Evolutionary conservation across 2,113 vertebrate species (phyloP).

Genomic region (Pandion haliaetus): DNA sequence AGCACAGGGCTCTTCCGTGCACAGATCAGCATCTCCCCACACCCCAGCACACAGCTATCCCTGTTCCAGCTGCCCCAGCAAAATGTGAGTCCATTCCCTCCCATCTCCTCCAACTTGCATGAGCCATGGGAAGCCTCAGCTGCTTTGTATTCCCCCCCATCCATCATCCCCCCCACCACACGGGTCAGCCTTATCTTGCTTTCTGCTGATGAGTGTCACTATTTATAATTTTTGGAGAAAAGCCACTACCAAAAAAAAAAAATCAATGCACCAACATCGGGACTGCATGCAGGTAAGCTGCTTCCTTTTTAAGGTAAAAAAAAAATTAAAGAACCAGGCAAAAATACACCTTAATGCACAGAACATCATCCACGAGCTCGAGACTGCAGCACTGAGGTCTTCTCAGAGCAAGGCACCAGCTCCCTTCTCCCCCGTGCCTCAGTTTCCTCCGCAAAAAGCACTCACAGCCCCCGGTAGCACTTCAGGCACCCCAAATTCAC

Average conservation of each 20-base stretch:
- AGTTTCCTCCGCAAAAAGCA: neutral
- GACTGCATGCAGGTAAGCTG: neutral
- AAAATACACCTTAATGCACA: neutral
- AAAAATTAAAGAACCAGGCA: neutral
- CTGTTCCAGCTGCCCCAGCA: neutral
- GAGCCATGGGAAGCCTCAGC: neutral
- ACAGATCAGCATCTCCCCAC: neutral
- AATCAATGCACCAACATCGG: neutral
- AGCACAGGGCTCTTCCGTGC: neutral
- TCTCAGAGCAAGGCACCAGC: neutral
- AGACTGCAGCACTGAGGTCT: neutral
- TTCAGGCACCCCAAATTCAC: neutral
- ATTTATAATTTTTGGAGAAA: neutral
- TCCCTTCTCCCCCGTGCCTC: neutral
- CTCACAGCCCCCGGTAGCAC: neutral
- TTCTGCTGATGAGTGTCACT: neutral
- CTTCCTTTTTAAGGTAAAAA: neutral
- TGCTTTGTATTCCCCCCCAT: neutral
- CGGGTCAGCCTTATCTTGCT: neutral
- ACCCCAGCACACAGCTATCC: neutral
- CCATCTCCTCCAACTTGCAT: neutral
- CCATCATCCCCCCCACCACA: neutral
- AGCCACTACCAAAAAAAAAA: neutral
- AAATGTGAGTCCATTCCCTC: neutral
- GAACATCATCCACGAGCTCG: neutral